Evolutionary conservation across 1,140 invertebrate genomes (phyloP).

Genomic region (Drosophila kanapiae): DNA sequence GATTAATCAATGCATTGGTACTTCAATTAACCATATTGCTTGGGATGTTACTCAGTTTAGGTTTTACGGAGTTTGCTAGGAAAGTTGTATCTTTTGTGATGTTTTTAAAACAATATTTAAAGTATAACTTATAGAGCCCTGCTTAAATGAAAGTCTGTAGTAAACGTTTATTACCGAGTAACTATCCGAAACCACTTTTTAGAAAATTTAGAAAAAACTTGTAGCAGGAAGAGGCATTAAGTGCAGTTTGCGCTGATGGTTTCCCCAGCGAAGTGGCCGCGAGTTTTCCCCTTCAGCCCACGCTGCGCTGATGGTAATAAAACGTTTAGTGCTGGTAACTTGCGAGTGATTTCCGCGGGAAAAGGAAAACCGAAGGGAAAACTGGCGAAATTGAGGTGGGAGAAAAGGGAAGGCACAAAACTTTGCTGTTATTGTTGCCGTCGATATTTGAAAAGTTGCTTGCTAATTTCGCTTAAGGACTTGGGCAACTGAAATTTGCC

Average conservation of each 20-base stretch:
- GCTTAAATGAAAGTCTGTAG: no score
- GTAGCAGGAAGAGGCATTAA: constrained; percentile 32
- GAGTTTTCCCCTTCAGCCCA: constrained; percentile 25
- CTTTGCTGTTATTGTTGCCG: constrained; percentile 58
- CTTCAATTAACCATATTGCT: constrained; percentile 18
- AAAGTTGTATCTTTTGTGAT: no score
- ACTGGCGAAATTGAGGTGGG: no score
- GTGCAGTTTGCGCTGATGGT: constrained; percentile 49
- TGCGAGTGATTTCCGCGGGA: constrained; percentile 23
- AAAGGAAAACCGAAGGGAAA: not conserved
- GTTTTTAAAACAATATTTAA: no score
- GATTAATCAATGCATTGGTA: constrained; percentile 13
- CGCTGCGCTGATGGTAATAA: constrained; percentile 51
- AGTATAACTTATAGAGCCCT: no score
- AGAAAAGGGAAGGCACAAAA: constrained; percentile 3
- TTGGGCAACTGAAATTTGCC: constrained; percentile 68
- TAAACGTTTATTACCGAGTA: not conserved
- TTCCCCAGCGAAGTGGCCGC: constrained; percentile 28
- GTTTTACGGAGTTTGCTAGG: no score
- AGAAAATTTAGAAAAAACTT: not conserved
- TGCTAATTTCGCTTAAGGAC: constrained; percentile 68
- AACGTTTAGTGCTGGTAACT: constrained; percentile 65
- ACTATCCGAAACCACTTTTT: not conserved
- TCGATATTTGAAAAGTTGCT: constrained; percentile 80
- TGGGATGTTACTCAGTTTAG: not conserved